phyloP scores from a whole-genome alignment of 2,888 invertebrate genomes.

The Agrotis puta region DNA sequence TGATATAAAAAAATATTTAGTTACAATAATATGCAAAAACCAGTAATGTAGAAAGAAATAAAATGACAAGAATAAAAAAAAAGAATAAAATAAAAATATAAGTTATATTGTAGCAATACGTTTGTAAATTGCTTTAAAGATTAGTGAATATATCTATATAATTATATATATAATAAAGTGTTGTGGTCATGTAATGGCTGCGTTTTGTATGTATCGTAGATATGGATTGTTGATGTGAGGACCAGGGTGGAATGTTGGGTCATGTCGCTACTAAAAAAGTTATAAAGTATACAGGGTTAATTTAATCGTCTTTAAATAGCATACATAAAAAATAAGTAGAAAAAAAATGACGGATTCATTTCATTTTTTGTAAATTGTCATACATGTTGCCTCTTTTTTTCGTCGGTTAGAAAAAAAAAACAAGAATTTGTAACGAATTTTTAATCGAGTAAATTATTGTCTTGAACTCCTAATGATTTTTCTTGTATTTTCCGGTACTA shows the following conservation, averaged over 20 bases:
- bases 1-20: constrained; percentile 39
- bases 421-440: too few species aligned
- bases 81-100: constrained; percentile 62
- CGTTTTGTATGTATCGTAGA: constrained; percentile 79
- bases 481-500: not conserved
- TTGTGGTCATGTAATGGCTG: constrained; percentile 82
- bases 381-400: too few species aligned
- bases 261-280: constrained; percentile 46
- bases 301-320: not conserved
- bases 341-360: not conserved
- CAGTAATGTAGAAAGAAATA: constrained; percentile 48
- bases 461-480: not conserved
- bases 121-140: constrained; percentile 78
- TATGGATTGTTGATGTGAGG: constrained; percentile 68
- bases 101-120: constrained; percentile 70
- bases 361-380: too few species aligned
- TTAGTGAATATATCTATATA: constrained; percentile 66
- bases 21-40: constrained; percentile 48
- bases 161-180: constrained; percentile 58
- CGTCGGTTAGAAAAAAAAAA: too few species aligned
- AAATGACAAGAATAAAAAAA: constrained; percentile 59
- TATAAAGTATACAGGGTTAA: not conserved
- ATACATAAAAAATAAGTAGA: too few species aligned
- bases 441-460: not conserved
- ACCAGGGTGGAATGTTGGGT: constrained; percentile 47